Evolutionary conservation across 2,113 vertebrate genomes (phyloP), one percentile per base, ranked within the genome.

Genomic region (Chrysochloris asiatica): DNA sequence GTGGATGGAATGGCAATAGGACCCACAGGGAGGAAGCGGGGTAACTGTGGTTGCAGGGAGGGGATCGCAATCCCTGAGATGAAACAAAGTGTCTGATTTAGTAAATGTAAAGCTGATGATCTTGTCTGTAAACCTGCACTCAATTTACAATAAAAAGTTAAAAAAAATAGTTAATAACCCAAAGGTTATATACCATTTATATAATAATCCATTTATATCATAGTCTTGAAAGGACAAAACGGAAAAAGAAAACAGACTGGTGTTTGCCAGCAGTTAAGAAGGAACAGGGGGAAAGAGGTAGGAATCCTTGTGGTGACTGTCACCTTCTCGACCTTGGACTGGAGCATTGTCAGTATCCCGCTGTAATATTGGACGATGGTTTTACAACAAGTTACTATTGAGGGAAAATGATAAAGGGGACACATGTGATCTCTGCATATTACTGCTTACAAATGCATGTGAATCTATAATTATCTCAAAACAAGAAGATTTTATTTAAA

Each of bases 161-260:
- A n/a, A n/a, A n/a, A n/a, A n/a, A n/a, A n/a, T n/a, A 75, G 30
- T 7, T 45, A 89, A 28, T 56, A 52, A n/a, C n/a, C 76, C 45
- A 26, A 82, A 86, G 33, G 59, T 43, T 36, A 61, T 4, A 47
- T 41, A 13, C 50, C n/a, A n/a, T n/a, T n/a, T n/a, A n/a, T n/a
- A 54, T 2, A 17, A 36, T 93, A 75, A 91, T 84, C 19, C 72
- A 65, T 33, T 73, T 63, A 56, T 8, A 19, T 75, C 84, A 76
- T 47, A 93, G 43, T 71, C 63, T 65, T 91, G 45, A 86, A 82
- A 77, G 50, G 45, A 61, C 36, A 19, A 91, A 88, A 71, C 41
- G 52, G n/a, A n/a, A n/a, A 89, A 2, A 84, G 54, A 79, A 88
- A 77, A 48, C 6, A 72, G 75, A 54, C 61, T 69, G 65, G 41